Base-by-base conservation (phyloP, 2,888 invertebrate species). In the Omphaloscelis lunosa region DNA sequence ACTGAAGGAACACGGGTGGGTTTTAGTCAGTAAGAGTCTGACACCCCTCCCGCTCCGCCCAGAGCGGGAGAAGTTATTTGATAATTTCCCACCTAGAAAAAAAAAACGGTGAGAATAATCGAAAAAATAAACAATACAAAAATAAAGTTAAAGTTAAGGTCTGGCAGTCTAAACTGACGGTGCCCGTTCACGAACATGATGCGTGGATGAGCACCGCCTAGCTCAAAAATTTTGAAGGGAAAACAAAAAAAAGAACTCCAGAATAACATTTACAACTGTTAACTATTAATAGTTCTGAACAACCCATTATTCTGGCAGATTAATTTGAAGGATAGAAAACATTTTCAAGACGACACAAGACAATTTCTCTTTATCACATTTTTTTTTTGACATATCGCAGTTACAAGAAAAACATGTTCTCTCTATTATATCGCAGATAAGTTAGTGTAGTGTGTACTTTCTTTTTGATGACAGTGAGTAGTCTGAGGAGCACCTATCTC, bases 281-380 rank as follows among this genome's bases (percentile, higher is more conserved):
- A 45, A 17, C 45, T 71, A n/a, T 20, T 39, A 61, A 39, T 48
- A n/a, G 15, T n/a, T 45, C 23, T 5, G 2, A 56, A 34, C 5
- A 34, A 41, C 58, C 34, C 61, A 62, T 51, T 34, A 73, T n/a
- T 12, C 3, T 53, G 12, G 0, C 34, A 59, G 12, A 12, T 12
- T 63, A 79, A 67, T 75, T 79, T 79, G 53, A 63, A 48, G 41
- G 15, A 72, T 74, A 58, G 41, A 84, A 69, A 59, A 53, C 0
- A 12, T 58, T 62, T 71, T 2, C n/a, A n/a, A 48, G 48, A 45
- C 20, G 20, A 48, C 45, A 84, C 1, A 12, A 27, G 53, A 83
- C 15, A 61, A 68, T 73, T 51, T 29, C 51, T 66, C 29, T 12
- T 0, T 34, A 29, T 29, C 41, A 75, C 5, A 15, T 41, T 58